Evolutionary conservation across 1,140 invertebrate genomes (phyloP), one percentile per base, ranked within the genome.

Genomic region (Drosophila ogumai): DNA sequence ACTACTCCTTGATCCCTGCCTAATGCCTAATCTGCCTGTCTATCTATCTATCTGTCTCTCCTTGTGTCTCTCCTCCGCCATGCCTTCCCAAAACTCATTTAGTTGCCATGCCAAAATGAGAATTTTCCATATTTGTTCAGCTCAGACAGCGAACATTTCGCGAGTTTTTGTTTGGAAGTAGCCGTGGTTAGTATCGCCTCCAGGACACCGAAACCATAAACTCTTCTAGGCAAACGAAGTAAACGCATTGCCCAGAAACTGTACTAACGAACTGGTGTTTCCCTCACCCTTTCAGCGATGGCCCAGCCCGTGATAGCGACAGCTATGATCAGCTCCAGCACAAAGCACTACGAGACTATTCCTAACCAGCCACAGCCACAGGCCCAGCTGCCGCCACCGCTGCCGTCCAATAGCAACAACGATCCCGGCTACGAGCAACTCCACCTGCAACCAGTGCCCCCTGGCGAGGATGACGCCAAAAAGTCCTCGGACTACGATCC

Each of bases 391-490:
- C 22, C 56, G 10, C 34, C 52, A 28, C 19, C 38, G 55, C 44
- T 38, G 13, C 44, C 59, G 25, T 58, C 71, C 50, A 80, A 40
- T 36, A 91, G 94, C 19, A 94, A 93, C 79, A 94, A 94, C 59
- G 95, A 95, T 92, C 94, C 94, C 3, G 95, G 94, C 25, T 95
- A 95, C 87, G 95, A 95, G 80, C 94, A 94, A 28, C 56, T 91
- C 72, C 65, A 93, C 63, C 66, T 91, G 71, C 66, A 93, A 64
- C 65, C 76, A 2, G 65, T 67, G 56, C 41, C 46, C 12, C 55
- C 47, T 10, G 64, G 58, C 52, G 80, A 90, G 46, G 75, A 82
- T 44, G 81, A 90, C 67, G 50, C 74, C 25, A 88, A 81, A 58
- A 87, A 87, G 55, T 84, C 52, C 0, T 55, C 81, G 38, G 94